Evolutionary conservation across 2,888 invertebrate genomes (phyloP), one percentile per base, ranked within the genome.

Genomic region (Aproaerema taeniolella): DNA sequence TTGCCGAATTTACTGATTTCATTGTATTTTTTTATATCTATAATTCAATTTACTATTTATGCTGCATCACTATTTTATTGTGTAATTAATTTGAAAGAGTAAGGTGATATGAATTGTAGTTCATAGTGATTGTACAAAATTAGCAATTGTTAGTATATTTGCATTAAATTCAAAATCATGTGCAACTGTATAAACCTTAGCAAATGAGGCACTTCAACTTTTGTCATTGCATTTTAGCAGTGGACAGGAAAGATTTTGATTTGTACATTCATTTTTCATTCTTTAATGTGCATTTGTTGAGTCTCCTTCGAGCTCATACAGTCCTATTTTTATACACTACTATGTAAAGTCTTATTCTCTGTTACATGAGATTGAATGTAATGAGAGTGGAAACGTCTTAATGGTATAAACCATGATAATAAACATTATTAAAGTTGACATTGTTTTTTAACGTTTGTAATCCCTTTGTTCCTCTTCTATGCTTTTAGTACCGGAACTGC

Each of bases 321-420:
- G 81, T 85, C 86, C 83, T 86, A 86, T 86, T 86, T 85, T 86
- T 86, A 85, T 86, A 86, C 83, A 85, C 75, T n/a, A n/a, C n/a
- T 76, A 82, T 83, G 77, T 82, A 79, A 79, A 81, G 64, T 78
- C 74, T 74, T 79, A 75, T 31, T 79, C 77, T 82, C 78, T 78
- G 73, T 83, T 82, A 82, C 79, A 80, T 76, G 63, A 62, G 65
- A 71, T 62, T 67, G 65, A 73, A 67, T 82, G 82, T 82, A 83
- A 82, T 79, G 62, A 61, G 80, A 76, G 74, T 67, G 67, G 76
- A 74, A 66, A 64, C 61, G 80, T 73, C 73, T 76, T 59, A 65
- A 72, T 78, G 82, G 80, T 77, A 65, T 66, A 67, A 60, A 74
- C 83, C 83, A 83, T 75, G 66, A 72, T 80, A 75, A 72, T 81